Evolutionary conservation across 2,113 vertebrate species (phyloP), one percentile per base, ranked within the genome.

Genomic region (Edolisoma coerulescens): DNA sequence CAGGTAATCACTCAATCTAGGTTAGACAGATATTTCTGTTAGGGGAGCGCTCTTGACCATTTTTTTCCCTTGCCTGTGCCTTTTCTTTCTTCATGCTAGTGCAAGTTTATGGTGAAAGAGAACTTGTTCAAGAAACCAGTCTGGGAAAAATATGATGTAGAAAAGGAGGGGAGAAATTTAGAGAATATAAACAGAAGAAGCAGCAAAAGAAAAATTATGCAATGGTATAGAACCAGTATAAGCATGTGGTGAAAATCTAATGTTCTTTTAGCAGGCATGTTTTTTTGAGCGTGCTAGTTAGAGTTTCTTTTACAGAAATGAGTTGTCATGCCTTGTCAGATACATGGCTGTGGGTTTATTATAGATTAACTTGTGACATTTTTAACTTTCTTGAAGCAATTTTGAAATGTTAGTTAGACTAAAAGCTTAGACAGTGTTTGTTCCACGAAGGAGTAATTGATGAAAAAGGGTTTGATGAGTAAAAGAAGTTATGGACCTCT

Each of bases 311-410:
- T 90, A 65, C 78, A 91, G 67, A 50, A 74, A 35, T 73, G 75
- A 85, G 61, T 65, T 97, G 65, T 53, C 85, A 39, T 93, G 71
- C 35, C 81, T 94, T 90, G 84, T 96, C 91, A 93, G 74, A 82
- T 83, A 84, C 64, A 89, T 92, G 75, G 44, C 82, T 97, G 69
- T 87, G 93, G 57, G 68, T 86, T 97, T 94, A 86, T 90, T 85
- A 63, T 83, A 91, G 77, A 78, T 94, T 81, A 94, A 76, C 67
- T 93, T 4, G 1, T 95, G 89, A 86, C 91, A 96, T 92, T 97
- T 96, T 93, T 94, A 89, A 95, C 53, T 84, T 96, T 95, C 65
- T 60, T 71, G 65, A 92, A 90, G 81, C 65, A 74, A 75, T 95
- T 88, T 92, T 81, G 44, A 95, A 93, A 64, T 78, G 16, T 39